Conservation (phyloP, 35 echinoderm and acorn worm genomes). For the Antedon bifida region DNA sequence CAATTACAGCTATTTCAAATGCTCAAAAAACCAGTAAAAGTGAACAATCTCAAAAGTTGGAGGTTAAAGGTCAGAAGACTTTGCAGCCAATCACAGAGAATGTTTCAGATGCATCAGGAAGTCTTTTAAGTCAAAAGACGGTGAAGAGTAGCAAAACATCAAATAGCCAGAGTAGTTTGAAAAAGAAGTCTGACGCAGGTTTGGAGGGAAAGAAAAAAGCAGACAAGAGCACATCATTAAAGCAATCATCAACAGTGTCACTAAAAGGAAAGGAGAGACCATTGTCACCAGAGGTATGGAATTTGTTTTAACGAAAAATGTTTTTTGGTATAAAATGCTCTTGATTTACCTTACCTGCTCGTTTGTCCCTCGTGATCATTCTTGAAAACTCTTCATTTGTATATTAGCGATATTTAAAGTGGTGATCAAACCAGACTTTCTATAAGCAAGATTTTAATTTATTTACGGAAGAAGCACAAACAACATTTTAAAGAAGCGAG, state of each 20-base stretch:
- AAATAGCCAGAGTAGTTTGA: neutral
- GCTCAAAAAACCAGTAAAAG: constrained; percentile 1
- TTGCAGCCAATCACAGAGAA: neutral
- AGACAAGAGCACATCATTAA: neutral
- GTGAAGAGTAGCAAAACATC: neutral
- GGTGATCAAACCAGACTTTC: no score
- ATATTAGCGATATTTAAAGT: no score
- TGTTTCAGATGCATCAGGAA: neutral
- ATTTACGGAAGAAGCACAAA: no score
- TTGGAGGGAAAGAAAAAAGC: neutral
- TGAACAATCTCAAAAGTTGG: neutral
- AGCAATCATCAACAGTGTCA: neutral
- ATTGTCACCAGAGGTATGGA: neutral
- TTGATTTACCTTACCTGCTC: no score
- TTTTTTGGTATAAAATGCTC: no score
- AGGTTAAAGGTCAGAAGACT: neutral
- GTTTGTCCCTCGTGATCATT: no score
- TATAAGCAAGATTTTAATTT: no score
- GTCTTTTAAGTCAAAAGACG: neutral
- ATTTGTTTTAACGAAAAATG: no score
- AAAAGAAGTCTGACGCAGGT: no score
- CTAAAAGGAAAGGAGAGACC: neutral
- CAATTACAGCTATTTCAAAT: constrained; percentile 15
- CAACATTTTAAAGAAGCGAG: no score
- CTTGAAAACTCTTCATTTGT: no score